These are phyloP conservation scores for Lumbricus terrestris DNA, from an alignment of 2,888 invertebrate species.

Conservation along the genomic window DNA sequence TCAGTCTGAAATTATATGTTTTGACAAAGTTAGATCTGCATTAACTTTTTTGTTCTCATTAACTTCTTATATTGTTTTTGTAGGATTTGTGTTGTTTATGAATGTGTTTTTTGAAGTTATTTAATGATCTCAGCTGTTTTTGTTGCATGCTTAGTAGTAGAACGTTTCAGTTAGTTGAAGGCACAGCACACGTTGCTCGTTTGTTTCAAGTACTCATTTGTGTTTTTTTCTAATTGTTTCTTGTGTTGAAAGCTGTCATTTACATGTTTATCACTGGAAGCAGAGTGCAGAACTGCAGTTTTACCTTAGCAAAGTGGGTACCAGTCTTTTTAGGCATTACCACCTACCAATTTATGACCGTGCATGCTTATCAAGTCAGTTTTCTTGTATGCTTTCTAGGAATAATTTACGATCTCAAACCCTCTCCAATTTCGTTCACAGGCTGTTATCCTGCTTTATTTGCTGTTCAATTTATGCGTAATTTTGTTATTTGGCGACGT, in stretches of 20 bases:
- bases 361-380: not conserved
- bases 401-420: not conserved
- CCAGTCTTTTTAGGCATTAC: not conserved
- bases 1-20: not conserved
- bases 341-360: not conserved
- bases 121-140: not conserved
- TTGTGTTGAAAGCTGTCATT: not conserved
- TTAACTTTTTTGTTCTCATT: not conserved
- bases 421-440: not conserved
- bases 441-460: not conserved
- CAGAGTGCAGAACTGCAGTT: not conserved
- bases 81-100: not conserved
- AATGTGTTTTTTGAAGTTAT: not conserved
- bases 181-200: not conserved
- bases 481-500: not conserved
- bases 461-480: not conserved
- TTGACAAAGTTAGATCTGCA: not conserved
- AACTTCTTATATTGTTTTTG: not conserved
- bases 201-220: not conserved
- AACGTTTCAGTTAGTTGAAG: not conserved
- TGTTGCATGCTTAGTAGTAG: slow-evolving; percentile 3
- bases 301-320: no score
- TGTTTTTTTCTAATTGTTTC: not conserved
- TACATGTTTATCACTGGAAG: not conserved
- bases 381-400: not conserved